These are phyloP conservation scores for Takifugu ocellatus DNA, from an alignment of 2,797 vertebrate species.

Conservation along the genomic window DNA sequence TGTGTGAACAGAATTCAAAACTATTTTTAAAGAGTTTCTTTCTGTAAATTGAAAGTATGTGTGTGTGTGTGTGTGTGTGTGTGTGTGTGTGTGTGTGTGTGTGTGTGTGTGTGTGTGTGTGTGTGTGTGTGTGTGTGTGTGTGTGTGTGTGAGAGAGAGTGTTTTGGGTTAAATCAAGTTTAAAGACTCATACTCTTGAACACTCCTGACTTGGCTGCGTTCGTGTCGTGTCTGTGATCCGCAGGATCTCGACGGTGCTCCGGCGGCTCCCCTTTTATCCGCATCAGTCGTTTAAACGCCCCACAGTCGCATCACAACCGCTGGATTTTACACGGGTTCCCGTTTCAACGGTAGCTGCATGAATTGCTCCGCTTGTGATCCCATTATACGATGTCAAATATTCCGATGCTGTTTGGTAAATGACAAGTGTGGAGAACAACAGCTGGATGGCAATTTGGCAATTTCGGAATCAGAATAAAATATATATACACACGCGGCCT, in stretches of 20 bases:
- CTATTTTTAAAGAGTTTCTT: no score
- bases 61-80: slow-evolving; percentile 32
- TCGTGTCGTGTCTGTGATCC: no score
- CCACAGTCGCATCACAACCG: slow-evolving; percentile 67
- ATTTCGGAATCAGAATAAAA: slow-evolving; percentile 63
- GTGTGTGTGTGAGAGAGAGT: slow-evolving; percentile 15
- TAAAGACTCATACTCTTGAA: no score
- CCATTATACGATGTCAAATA: slow-evolving; percentile 76
- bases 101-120: slow-evolving; percentile 14
- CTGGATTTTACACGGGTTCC: slow-evolving; percentile 77
- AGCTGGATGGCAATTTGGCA: slow-evolving; percentile 60
- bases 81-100: slow-evolving; percentile 40
- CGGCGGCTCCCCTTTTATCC: slow-evolving; percentile 62
- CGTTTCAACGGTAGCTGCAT: slow-evolving; percentile 74
- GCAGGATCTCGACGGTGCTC: slow-evolving; percentile 35
- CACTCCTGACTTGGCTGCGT: no score
- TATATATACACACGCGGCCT: slow-evolving; percentile 36
- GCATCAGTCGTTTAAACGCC: slow-evolving; percentile 59
- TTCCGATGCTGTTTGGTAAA: slow-evolving; percentile 73
- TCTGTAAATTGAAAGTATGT: slow-evolving; percentile 1
- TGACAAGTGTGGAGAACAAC: slow-evolving; percentile 61
- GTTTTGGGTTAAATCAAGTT: background rate
- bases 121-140: slow-evolving; percentile 23
- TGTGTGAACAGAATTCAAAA: no score
- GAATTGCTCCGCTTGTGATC: slow-evolving; percentile 64